Evolutionary conservation across 2,113 vertebrate species (phyloP).

Genomic region (Crotalus horridus): DNA sequence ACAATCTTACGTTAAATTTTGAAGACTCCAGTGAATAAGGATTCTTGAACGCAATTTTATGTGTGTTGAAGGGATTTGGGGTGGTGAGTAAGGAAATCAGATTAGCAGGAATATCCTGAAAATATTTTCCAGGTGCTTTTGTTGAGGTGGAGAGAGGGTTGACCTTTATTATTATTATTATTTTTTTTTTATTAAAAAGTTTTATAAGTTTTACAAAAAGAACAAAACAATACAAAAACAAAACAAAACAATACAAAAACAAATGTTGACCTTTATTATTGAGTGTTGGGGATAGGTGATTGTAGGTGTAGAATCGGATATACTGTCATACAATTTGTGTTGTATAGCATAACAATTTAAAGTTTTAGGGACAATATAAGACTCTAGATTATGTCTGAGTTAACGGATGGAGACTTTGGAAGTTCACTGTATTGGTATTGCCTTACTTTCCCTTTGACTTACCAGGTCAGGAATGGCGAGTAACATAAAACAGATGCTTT

Average conservation of each 20-base stretch:
- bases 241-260: too few species aligned
- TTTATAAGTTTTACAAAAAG: too few species aligned
- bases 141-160: background rate
- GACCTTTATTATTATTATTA: background rate
- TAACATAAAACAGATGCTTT: background rate
- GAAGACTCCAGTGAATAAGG: constrained; percentile 16
- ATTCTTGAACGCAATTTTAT: background rate
- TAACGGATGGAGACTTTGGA: background rate
- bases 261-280: background rate
- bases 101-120: constrained; percentile 11
- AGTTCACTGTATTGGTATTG: background rate
- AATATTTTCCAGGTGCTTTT: constrained; percentile 22
- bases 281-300: background rate
- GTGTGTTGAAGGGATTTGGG: constrained; percentile 12
- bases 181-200: too few species aligned
- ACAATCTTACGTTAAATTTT: constrained; percentile 18
- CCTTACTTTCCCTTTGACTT: constrained; percentile 4
- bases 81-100: background rate
- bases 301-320: background rate
- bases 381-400: background rate
- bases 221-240: too few species aligned
- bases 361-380: constrained; percentile 2
- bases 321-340: background rate
- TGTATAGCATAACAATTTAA: background rate
- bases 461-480: background rate